Conservation (phyloP, 2,888 invertebrate species). For the Microctonus aethiopoides region DNA sequence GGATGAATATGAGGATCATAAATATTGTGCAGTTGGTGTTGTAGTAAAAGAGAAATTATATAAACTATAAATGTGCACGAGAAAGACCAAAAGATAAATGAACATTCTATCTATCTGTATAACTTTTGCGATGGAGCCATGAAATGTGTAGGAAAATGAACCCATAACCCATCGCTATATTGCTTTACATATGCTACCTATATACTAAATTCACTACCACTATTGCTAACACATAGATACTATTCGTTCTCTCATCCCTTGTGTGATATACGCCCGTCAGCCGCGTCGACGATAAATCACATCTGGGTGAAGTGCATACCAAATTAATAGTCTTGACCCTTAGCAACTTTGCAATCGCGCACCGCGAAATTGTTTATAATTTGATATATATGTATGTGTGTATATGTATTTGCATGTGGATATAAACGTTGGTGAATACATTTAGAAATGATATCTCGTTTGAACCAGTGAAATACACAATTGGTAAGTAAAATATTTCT, state of each 20-base stretch:
- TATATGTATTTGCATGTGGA: background rate
- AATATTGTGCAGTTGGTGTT: no score
- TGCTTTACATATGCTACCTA: slow-evolving; percentile 11
- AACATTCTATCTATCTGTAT: background rate
- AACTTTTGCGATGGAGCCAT: slow-evolving; percentile 37
- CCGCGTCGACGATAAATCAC: slow-evolving; percentile 56
- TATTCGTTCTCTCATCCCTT: slow-evolving; percentile 8
- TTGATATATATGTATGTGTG: background rate
- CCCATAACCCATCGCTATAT: slow-evolving; percentile 52
- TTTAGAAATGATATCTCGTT: background rate
- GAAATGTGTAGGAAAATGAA: slow-evolving; percentile 54
- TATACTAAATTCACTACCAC: background rate
- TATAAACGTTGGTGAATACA: no score
- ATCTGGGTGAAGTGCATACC: slow-evolving; percentile 50
- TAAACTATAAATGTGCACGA: background rate
- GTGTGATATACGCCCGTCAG: slow-evolving; percentile 55
- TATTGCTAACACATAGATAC: slow-evolving; percentile 1
- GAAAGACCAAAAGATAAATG: background rate
- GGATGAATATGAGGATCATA: no score
- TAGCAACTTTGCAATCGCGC: slow-evolving; percentile 27
- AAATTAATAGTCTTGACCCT: slow-evolving; percentile 55
- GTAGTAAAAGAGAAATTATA: no score
- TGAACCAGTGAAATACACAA: background rate
- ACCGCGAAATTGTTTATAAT: slow-evolving; percentile 31
- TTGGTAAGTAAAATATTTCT: background rate